Conservation (phyloP, 2,113 vertebrate species). For the Bothrops jararaca region DNA sequence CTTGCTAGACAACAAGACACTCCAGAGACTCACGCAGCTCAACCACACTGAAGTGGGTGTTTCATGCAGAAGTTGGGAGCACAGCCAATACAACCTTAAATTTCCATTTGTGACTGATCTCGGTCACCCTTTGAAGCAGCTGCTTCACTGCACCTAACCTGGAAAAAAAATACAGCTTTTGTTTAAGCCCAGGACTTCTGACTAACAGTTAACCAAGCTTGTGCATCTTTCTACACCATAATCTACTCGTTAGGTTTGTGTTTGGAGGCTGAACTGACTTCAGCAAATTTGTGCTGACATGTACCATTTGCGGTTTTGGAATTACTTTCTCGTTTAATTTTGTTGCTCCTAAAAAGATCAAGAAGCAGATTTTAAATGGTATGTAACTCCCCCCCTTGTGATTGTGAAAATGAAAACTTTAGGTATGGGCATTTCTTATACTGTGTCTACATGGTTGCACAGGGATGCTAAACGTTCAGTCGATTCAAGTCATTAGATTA, state of each 20-base stretch:
- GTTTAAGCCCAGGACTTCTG: background rate
- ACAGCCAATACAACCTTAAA: background rate
- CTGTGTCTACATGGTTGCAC: background rate
- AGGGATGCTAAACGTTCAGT: constrained; percentile 8
- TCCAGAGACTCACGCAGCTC: background rate
- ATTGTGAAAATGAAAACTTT: background rate
- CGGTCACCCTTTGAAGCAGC: background rate
- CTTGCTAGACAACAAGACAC: background rate
- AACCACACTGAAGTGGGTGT: background rate
- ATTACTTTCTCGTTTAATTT: background rate
- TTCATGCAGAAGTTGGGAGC: background rate
- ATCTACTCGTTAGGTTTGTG: background rate
- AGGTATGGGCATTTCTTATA: background rate
- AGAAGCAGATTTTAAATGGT: constrained; percentile 1
- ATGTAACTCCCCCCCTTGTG: background rate
- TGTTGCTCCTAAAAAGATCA: background rate
- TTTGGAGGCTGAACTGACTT: background rate
- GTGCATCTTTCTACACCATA: background rate
- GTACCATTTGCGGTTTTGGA: background rate
- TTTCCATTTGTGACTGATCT: background rate
- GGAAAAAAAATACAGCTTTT: background rate
- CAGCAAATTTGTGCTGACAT: background rate
- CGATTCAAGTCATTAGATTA: constrained; percentile 32
- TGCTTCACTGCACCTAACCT: background rate
- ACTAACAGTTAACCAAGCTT: background rate